phyloP scores from a whole-genome alignment of 2,888 invertebrate species.

The Troides helena region DNA sequence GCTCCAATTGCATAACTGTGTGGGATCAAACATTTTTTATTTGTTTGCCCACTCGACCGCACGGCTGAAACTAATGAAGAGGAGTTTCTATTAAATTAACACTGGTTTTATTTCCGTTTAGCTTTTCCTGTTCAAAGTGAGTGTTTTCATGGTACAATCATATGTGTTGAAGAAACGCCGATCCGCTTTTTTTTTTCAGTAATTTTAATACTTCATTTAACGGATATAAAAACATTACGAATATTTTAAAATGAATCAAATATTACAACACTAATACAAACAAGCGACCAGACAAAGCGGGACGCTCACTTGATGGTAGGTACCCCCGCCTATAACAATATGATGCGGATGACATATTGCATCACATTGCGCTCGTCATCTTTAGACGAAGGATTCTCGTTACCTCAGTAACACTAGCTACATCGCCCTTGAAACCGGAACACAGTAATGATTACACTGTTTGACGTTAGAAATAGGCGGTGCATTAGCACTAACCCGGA shows the following conservation, averaged over 20 bases:
- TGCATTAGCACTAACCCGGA: too few species aligned
- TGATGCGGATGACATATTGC: too few species aligned
- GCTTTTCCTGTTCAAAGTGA: slow-evolving; percentile 50
- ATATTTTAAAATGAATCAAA: not conserved
- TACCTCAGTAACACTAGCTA: too few species aligned
- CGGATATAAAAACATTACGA: not conserved
- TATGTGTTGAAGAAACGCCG: slow-evolving; percentile 45
- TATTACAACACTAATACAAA: too few species aligned
- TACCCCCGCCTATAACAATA: too few species aligned
- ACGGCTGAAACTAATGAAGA: slow-evolving; percentile 76
- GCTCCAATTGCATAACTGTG: slow-evolving; percentile 63
- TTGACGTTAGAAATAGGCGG: too few species aligned
- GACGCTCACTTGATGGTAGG: too few species aligned
- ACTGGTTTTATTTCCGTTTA: slow-evolving; percentile 64
- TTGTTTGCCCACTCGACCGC: slow-evolving; percentile 74
- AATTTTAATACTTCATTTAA: not conserved
- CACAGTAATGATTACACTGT: too few species aligned
- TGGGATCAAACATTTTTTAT: slow-evolving; percentile 76
- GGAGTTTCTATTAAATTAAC: slow-evolving; percentile 75
- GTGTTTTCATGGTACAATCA: slow-evolving; percentile 45
- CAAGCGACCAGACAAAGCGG: too few species aligned
- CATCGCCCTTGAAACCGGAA: too few species aligned
- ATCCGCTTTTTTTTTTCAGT: slow-evolving; percentile 58
- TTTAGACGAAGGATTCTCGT: too few species aligned
- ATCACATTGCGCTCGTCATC: too few species aligned